Evolutionary conservation across 2,797 vertebrate species (phyloP).

Genomic region (Lates japonicus): DNA sequence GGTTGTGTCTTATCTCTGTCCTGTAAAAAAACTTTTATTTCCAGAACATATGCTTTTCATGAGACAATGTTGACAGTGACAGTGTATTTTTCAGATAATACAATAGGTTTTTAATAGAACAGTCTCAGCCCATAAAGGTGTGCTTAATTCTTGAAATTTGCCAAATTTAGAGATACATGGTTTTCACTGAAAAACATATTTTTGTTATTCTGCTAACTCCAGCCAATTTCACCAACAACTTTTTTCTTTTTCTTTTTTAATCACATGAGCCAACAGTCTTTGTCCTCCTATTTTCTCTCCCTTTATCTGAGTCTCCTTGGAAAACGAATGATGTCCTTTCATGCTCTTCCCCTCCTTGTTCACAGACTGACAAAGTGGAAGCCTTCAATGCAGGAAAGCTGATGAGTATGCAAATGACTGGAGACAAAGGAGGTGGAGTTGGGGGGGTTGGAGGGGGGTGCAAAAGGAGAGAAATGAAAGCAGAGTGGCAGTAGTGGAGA

Average conservation of each 20-base stretch:
- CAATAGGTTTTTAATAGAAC: background rate
- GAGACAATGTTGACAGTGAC: background rate
- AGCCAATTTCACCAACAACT: background rate
- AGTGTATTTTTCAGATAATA: background rate
- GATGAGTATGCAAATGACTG: conserved; percentile 72
- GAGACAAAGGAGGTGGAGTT: background rate
- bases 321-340: conserved; percentile 69
- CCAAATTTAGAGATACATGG: background rate
- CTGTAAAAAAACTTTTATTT: background rate
- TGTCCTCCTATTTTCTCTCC: conserved; percentile 22
- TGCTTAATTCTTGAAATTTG: background rate
- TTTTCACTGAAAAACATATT: background rate
- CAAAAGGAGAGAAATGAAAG: conserved; percentile 43
- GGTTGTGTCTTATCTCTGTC: background rate
- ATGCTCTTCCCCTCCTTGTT: conserved; percentile 43
- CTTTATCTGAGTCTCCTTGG: conserved; percentile 58
- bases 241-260: too few relatives aligned
- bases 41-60: background rate
- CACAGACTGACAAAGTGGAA: conserved; percentile 54
- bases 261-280: conserved; percentile 29
- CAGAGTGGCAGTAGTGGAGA: conserved; percentile 50
- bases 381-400: conserved; percentile 61
- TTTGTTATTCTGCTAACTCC: background rate
- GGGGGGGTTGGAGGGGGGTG: too few relatives aligned
- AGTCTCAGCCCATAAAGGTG: background rate